Conservation (phyloP, 1,140 invertebrate genomes). For the Heliconius melpomene region DNA sequence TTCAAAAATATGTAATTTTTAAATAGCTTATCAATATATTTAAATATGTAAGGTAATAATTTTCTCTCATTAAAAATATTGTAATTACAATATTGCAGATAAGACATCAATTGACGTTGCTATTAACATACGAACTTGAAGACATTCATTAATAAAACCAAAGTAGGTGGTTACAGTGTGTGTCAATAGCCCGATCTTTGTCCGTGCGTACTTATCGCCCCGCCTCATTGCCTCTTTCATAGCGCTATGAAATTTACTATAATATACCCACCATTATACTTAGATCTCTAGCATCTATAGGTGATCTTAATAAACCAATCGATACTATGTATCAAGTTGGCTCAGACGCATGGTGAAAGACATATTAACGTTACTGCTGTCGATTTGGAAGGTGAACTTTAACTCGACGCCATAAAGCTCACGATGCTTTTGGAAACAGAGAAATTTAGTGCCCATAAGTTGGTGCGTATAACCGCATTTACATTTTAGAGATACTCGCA, state of each 20-base stretch:
- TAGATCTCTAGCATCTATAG: conserved; percentile 68
- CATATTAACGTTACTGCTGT: conserved; percentile 38
- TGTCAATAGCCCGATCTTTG: conserved; percentile 63
- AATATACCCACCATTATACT: conserved; percentile 53
- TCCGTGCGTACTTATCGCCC: conserved; percentile 69
- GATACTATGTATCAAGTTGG: conserved; percentile 66
- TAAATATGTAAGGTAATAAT: too few relatives aligned
- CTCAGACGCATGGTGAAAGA: conserved; percentile 53
- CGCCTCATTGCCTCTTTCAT: conserved; percentile 75
- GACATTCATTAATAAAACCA: conserved; percentile 53
- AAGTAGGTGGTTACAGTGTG: conserved; percentile 58
- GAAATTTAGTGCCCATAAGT: conserved; percentile 49
- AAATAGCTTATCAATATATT: background rate
- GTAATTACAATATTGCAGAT: conserved; percentile 20
- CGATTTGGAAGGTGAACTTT: conserved; percentile 48
- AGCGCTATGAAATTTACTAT: conserved; percentile 69
- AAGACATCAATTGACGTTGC: conserved; percentile 25
- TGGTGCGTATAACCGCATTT: conserved; percentile 76
- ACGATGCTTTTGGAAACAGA: conserved; percentile 30
- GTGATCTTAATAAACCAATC: conserved; percentile 72
- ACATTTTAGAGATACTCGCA: conserved; percentile 77
- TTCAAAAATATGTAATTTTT: background rate
- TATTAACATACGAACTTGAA: conserved; percentile 35
- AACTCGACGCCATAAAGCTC: conserved; percentile 49
- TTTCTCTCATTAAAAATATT: background rate